Evolutionary conservation across 92 coral and sea anemone species (phyloP).

Genomic region (Montipora capitata): DNA sequence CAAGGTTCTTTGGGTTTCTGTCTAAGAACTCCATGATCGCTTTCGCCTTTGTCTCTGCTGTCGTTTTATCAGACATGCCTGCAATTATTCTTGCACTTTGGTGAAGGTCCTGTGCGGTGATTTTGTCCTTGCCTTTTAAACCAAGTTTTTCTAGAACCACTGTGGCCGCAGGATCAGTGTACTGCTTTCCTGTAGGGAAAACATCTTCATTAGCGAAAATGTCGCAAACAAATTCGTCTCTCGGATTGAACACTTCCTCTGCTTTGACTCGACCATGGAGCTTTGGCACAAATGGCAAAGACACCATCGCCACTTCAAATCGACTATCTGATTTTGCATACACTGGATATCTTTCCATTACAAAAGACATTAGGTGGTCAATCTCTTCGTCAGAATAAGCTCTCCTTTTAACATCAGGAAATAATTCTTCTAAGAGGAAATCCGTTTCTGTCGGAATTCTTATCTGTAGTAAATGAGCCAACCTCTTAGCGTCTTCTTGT

Average conservation of each 20-base stretch:
- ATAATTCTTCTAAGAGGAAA: conserved; percentile 50
- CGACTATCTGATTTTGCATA: conserved; percentile 18
- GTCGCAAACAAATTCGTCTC: background rate
- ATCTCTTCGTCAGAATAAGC: conserved; percentile 63
- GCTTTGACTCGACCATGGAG: conserved; percentile 49
- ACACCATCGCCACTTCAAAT: conserved; percentile 33
- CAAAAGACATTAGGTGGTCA: conserved; percentile 61
- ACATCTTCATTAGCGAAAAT: conserved; percentile 72
- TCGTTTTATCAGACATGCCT: conserved; percentile 20
- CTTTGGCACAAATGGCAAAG: conserved; percentile 72
- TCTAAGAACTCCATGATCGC: conserved; percentile 42
- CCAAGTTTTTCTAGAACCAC: conserved; percentile 59
- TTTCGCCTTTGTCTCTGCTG: conserved; percentile 53
- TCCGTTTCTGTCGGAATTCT: conserved; percentile 29
- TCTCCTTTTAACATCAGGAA: conserved; percentile 43
- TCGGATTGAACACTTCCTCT: conserved; percentile 79
- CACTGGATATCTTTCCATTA: conserved; percentile 53
- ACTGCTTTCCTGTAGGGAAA: conserved; percentile 62
- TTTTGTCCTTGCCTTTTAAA: conserved; percentile 45
- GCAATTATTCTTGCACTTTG: conserved; percentile 33
- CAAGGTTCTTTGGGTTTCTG: conserved; percentile 35
- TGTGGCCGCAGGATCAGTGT: conserved; percentile 33
- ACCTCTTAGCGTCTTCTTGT: conserved; percentile 39
- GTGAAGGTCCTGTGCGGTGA: conserved; percentile 48
- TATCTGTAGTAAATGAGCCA: conserved; percentile 62